Conservation (phyloP, 2,113 vertebrate genomes). For the Erpornis zantholeuca region DNA sequence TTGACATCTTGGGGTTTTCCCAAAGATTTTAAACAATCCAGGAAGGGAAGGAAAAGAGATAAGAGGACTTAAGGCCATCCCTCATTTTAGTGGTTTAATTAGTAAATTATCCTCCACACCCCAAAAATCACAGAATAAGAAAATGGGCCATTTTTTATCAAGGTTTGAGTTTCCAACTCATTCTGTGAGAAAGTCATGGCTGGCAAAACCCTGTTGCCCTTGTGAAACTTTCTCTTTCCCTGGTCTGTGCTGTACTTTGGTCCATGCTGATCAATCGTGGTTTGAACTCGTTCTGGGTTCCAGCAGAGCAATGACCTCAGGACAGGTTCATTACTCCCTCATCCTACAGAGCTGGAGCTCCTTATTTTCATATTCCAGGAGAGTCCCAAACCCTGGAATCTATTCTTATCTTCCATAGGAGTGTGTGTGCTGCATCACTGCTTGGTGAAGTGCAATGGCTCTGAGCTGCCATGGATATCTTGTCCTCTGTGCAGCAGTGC, state of each 20-base stretch:
- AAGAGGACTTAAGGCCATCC: background rate
- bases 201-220: background rate
- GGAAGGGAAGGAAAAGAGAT: background rate
- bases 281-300: background rate
- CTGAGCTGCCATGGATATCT: background rate
- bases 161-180: background rate
- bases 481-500: background rate
- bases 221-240: background rate
- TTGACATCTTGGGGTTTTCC: background rate
- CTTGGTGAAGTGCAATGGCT: background rate
- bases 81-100: background rate
- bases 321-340: background rate
- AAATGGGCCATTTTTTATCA: background rate
- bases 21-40: background rate
- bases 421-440: rapidly evolving
- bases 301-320: background rate
- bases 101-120: background rate
- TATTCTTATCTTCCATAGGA: background rate
- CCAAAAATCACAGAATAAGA: background rate
- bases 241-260: background rate
- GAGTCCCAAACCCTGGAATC: background rate
- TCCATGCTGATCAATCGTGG: rapidly evolving
- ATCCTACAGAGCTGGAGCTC: background rate
- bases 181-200: background rate
- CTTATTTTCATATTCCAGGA: background rate